Conservation (phyloP, 2,888 invertebrate species). For the Microctonus hyperodae region DNA sequence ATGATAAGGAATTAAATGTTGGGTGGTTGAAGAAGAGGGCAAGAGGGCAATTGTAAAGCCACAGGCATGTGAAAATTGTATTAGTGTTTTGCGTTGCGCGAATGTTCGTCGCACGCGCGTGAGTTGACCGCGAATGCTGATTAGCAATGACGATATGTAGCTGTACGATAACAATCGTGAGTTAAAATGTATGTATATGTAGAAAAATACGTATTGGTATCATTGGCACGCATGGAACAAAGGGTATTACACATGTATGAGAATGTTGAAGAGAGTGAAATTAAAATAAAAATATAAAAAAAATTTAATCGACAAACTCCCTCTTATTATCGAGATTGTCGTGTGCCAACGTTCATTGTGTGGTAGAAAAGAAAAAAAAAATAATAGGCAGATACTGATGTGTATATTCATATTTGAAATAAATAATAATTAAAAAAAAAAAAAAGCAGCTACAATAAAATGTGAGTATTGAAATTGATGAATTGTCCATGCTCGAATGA, state of each 20-base stretch:
- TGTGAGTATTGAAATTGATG: neutral
- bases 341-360: constrained; percentile 14
- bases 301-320: neutral
- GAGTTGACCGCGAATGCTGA: constrained; percentile 2
- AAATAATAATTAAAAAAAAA: neutral
- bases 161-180: constrained; percentile 11
- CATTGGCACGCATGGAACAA: constrained; percentile 13
- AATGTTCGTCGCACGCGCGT: no score
- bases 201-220: constrained; percentile 22
- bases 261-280: constrained; percentile 16
- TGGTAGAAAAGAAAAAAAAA: constrained; percentile 21
- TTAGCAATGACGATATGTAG: neutral
- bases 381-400: neutral
- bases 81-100: neutral
- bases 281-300: neutral
- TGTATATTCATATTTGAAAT: neutral
- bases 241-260: constrained; percentile 12
- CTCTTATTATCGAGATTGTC: neutral
- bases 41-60: neutral
- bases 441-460: no score
- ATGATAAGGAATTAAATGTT: constrained; percentile 15
- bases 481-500: neutral
- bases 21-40: neutral
- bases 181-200: constrained; percentile 15
- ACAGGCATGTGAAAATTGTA: neutral